Percentiles rank a stretch among this genome's conserved stretches.
Conservation (phyloP, 2,888 invertebrate species). For the Argynnis bischoffii region DNA sequence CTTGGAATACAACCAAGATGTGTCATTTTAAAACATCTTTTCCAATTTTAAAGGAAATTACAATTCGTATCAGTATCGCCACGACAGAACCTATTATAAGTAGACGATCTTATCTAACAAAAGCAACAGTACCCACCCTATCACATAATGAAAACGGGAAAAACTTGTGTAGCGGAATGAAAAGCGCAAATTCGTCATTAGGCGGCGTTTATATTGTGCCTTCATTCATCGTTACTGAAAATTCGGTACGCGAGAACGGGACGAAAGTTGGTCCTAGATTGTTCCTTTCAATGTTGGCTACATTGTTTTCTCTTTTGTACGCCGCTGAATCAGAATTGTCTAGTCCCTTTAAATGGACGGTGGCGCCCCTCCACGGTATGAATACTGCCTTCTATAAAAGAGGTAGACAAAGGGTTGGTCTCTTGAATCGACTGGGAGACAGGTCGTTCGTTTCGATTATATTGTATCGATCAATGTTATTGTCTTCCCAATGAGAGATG, state of each 20-base stretch:
- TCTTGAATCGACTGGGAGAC: conserved; percentile 79
- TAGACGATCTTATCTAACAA: conserved; percentile 76
- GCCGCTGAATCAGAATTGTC: conserved; percentile 81
- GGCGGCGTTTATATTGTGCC: conserved; percentile 80
- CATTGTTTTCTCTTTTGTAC: conserved; percentile 82
- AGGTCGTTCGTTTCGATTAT: conserved; percentile 80
- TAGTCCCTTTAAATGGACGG: conserved; percentile 80
- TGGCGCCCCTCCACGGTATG: conserved; percentile 80
- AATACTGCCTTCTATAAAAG: conserved; percentile 78
- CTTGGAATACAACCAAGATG: too few relatives aligned
- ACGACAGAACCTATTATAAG: conserved; percentile 41
- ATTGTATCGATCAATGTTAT: conserved; percentile 79
- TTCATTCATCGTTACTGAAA: conserved; percentile 52
- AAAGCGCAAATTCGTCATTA: conserved; percentile 83
- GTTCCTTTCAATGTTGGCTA: conserved; percentile 82
- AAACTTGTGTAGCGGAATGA: conserved; percentile 83
- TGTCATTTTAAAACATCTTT: conserved; percentile 1
- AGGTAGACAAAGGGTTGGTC: conserved; percentile 81
- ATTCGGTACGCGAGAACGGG: conserved; percentile 55
- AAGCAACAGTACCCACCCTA: conserved; percentile 72
- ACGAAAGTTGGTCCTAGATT: conserved; percentile 78
- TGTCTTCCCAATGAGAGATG: conserved; percentile 76
- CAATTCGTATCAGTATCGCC: conserved; percentile 35
- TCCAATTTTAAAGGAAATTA: conserved; percentile 36
- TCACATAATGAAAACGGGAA: conserved; percentile 82